Conservation (phyloP, 2,113 vertebrate species). For the Platichthys stellatus region DNA sequence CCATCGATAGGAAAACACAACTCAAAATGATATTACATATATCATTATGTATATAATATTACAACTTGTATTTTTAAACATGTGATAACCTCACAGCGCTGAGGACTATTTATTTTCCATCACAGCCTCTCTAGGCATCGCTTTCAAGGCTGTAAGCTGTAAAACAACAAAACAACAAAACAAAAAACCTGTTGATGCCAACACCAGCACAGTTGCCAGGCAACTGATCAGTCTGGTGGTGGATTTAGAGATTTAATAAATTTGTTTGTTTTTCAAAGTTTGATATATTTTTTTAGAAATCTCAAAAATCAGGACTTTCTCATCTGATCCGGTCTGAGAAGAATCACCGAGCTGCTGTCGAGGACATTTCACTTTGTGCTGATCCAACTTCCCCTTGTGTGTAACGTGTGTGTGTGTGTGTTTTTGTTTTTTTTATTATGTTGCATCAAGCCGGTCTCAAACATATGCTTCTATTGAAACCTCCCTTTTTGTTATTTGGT, state of each 20-base stretch:
- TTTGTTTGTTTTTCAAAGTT: slow-evolving; percentile 38
- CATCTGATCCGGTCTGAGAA: no score
- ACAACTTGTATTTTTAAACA: not conserved
- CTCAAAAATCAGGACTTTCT: not conserved
- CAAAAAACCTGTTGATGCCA: slow-evolving; percentile 48
- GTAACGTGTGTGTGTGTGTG: no score
- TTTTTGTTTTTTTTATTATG: no score
- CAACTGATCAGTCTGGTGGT: slow-evolving; percentile 51
- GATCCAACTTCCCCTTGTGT: no score
- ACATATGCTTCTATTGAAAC: no score
- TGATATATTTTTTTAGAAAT: slow-evolving; percentile 6
- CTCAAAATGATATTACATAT: not conserved
- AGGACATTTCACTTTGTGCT: no score
- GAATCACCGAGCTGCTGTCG: no score
- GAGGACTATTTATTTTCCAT: not conserved
- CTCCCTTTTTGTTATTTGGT: not conserved
- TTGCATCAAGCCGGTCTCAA: no score
- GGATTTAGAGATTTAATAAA: slow-evolving; percentile 45
- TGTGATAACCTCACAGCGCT: not conserved
- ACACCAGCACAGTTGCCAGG: slow-evolving; percentile 65
- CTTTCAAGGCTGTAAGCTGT: slow-evolving; percentile 14
- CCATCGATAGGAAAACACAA: not conserved
- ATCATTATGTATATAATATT: not conserved
- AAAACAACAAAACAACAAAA: no score
- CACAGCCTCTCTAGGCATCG: not conserved